Evolutionary conservation across 2,113 vertebrate genomes (phyloP).

Genomic region (Upupa epops): DNA sequence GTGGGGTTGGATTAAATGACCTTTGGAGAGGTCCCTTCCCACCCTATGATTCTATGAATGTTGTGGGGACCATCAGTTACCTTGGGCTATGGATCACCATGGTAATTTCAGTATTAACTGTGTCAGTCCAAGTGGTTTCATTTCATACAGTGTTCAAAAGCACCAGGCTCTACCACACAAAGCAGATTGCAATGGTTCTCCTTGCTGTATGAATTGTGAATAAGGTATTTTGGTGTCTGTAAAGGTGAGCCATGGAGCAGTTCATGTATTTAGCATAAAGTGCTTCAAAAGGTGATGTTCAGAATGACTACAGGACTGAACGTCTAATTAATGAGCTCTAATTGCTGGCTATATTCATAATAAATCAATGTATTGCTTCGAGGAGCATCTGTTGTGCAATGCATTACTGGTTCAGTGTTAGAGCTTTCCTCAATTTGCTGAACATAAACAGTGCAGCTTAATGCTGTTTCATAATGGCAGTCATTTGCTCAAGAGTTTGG

Average conservation of each 20-base stretch:
- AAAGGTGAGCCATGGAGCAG: background rate
- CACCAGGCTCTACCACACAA: background rate
- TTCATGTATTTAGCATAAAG: background rate
- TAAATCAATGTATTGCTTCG: background rate
- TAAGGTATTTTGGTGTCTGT: background rate
- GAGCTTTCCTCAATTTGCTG: background rate
- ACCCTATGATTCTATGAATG: background rate
- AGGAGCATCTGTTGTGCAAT: background rate
- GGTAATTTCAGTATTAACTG: background rate
- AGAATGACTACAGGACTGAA: background rate
- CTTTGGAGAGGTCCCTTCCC: too few species aligned
- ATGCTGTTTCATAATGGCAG: background rate
- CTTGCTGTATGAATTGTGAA: background rate
- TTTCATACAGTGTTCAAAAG: background rate
- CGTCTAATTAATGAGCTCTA: background rate
- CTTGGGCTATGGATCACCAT: background rate
- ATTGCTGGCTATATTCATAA: background rate
- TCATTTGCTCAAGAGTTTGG: background rate
- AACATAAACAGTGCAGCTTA: background rate
- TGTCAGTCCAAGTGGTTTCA: background rate
- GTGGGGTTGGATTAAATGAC: too few species aligned
- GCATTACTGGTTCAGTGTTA: background rate
- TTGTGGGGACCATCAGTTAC: background rate
- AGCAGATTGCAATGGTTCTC: background rate
- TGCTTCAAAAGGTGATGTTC: background rate